Base-by-base conservation (phyloP, 2,888 invertebrate genomes). In the Mongoloraphidia duomilia region DNA sequence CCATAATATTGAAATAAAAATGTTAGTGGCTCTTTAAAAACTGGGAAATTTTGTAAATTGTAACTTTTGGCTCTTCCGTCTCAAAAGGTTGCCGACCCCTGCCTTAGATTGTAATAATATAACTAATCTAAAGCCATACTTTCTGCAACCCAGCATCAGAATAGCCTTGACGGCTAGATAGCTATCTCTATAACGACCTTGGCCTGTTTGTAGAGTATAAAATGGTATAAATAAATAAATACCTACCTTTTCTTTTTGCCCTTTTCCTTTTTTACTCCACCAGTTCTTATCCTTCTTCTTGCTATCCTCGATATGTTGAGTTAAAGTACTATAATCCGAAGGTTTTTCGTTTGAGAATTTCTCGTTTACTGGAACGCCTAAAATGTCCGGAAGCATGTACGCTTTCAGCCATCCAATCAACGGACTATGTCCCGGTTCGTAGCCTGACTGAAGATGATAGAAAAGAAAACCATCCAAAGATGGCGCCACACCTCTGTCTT, bases 341-440 rank as follows among this genome's bases (percentile, higher is more conserved):
- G 81, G 80, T 52, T 63, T 70, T 41, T 66, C 63, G 1, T 55
- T 36, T 45, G 65, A 55, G 57, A 76, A 77, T 3, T 52, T 56
- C 11, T 58, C 46, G 52, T 72, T 65, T 0, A 81, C 68, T 49
- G 57, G 60, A 8, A 73, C 62, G 50, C 70, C 69, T 66, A 89
- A 66, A 26, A 89, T 71, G 68, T 93, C 91, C 1, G 81, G 77
- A 9, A 94, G 62, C 94, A 95, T 94, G 63, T 76, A 92, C 0
- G 87, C 78, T 62, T 84, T 91, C 2, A 97, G 70, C 96, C 96
- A 97, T 2, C 85, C 84, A 2, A 95, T 91, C 9, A 97, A 68
- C 0, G 96, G 94, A 0, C 92, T 90, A 44, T 75, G 67, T 2
- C 90, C 91, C 46, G 79, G 71, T 8, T 76, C 75, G 61, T 97